Evolutionary conservation across 2,888 invertebrate genomes (phyloP).

Genomic region (Rosalia funebris): DNA sequence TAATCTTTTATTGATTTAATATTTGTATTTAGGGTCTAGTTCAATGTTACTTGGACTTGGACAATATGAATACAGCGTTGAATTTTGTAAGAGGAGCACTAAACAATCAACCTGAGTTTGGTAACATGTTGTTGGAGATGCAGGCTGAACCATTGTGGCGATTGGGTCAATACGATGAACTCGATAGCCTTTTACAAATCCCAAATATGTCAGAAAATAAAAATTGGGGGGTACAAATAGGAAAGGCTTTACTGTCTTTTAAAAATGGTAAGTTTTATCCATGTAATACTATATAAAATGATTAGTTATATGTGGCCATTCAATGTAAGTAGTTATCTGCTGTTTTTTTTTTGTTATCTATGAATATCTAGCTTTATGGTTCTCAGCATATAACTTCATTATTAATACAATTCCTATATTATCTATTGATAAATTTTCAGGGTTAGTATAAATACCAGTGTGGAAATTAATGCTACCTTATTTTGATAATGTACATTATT

Average conservation of each 20-base stretch:
- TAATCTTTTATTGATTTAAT: neutral
- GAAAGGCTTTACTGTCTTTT: constrained; percentile 74
- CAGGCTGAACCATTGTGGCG: constrained; percentile 90
- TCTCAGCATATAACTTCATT: too few species aligned
- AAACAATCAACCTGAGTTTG: constrained; percentile 69
- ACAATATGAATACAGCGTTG: constrained; percentile 87
- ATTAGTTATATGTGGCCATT: too few species aligned
- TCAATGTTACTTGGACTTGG: constrained; percentile 85
- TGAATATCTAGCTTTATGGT: too few species aligned
- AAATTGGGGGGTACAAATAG: constrained; percentile 82
- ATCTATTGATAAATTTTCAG: too few species aligned
- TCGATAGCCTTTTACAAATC: constrained; percentile 72
- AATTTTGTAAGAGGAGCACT: constrained; percentile 77
- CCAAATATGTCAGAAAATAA: constrained; percentile 63
- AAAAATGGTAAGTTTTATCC: constrained; percentile 57
- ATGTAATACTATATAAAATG: too few species aligned
- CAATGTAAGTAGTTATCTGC: too few species aligned
- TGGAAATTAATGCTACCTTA: too few species aligned
- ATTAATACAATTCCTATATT: too few species aligned
- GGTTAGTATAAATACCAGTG: too few species aligned
- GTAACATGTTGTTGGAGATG: constrained; percentile 72
- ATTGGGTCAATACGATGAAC: constrained; percentile 82
- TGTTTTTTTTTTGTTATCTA: too few species aligned
- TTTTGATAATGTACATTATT: too few species aligned
- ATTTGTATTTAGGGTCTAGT: constrained; percentile 76